Percentiles rank a stretch among this genome's conserved stretches.
Conservation (phyloP, 2,797 vertebrate species). For the Mareca strepera region DNA sequence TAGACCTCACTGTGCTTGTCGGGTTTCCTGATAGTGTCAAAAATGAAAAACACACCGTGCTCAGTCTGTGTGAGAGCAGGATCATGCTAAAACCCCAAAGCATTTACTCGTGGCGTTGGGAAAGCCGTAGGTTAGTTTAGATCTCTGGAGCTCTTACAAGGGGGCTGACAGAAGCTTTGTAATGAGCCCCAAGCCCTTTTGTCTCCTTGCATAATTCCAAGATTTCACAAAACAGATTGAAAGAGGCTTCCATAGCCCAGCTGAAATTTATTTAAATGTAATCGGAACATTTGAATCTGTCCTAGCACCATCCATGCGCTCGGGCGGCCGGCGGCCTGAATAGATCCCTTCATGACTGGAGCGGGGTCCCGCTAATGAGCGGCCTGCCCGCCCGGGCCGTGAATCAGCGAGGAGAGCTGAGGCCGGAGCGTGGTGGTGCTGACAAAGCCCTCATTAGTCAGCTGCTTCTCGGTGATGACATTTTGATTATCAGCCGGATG, state of each 20-base stretch:
- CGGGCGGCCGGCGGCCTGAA: neutral
- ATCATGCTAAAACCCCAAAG: constrained; percentile 20
- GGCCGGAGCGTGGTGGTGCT: fast-evolving
- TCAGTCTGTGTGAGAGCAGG: neutral
- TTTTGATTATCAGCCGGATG: neutral
- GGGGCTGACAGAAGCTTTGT: constrained; percentile 25
- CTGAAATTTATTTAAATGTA: constrained; percentile 55
- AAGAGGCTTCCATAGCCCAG: neutral
- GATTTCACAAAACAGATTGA: constrained; percentile 13
- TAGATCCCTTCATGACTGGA: neutral
- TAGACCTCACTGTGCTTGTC: neutral
- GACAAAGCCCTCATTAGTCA: neutral
- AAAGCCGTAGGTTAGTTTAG: constrained; percentile 37
- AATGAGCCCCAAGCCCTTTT: constrained; percentile 21
- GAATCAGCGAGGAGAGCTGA: neutral
- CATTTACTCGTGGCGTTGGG: neutral
- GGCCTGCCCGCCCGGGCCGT: neutral
- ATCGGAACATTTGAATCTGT: neutral
- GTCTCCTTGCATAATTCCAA: constrained; percentile 9
- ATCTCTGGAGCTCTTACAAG: constrained; percentile 17
- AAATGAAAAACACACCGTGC: constrained; percentile 19
- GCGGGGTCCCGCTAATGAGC: neutral
- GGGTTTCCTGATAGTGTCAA: neutral
- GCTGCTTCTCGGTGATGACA: neutral
- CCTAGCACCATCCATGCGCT: neutral